Conservation (phyloP, 2,888 invertebrate genomes). For the Limulus polyphemus region DNA sequence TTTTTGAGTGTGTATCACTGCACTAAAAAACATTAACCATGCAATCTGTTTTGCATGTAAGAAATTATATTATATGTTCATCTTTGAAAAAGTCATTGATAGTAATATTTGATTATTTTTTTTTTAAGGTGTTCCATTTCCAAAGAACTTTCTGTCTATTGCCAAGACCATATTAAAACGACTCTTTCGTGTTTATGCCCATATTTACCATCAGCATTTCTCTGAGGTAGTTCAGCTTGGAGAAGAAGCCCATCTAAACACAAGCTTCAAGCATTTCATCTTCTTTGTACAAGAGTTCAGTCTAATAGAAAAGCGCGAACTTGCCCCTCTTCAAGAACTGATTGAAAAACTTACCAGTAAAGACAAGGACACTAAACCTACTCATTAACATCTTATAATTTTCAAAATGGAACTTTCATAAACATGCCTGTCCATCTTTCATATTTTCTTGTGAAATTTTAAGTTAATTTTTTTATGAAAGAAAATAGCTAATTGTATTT, state of each 20-base stretch:
- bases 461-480: no score
- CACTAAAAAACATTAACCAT: no score
- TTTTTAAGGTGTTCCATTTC: conserved; percentile 68
- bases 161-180: conserved; percentile 97
- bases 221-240: conserved; percentile 92
- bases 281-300: conserved; percentile 96
- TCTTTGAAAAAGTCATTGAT: no score
- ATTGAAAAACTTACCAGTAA: conserved; percentile 73
- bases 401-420: no score
- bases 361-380: conserved; percentile 18
- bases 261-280: conserved; percentile 99
- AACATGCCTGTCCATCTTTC: no score
- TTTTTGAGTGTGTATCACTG: no score
- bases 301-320: conserved; percentile 87
- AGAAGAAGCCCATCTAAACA: conserved; percentile 97
- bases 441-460: no score
- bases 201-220: conserved; percentile 99
- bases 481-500: no score
- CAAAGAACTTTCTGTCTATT: conserved; percentile 89
- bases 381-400: no score
- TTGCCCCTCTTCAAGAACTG: conserved; percentile 92
- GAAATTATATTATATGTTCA: no score
- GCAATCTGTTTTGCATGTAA: no score
- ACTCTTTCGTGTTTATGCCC: conserved; percentile 96
- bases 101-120: no score